Conservation (phyloP, 2,888 invertebrate species). For the Linhomoeus sp. region DNA sequence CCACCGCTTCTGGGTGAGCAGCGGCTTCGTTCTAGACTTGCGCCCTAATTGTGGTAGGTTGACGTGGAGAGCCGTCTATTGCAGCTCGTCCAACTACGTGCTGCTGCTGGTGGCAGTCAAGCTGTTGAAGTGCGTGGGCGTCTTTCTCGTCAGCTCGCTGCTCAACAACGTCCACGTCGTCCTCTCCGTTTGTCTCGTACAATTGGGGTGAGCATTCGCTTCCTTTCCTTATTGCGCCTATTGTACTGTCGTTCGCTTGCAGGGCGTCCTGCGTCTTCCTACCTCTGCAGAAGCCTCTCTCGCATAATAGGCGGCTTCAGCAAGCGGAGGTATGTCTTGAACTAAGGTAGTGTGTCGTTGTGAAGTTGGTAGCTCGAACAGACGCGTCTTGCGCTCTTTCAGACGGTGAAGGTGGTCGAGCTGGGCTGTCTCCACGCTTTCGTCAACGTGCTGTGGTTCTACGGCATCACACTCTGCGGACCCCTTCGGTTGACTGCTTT, state of each 20-base stretch:
- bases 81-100: conserved; percentile 12
- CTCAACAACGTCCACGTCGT: conserved; percentile 34
- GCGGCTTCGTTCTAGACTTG: too few relatives aligned
- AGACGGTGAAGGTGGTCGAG: conserved; percentile 30
- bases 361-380: too few relatives aligned
- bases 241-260: conserved; percentile 18
- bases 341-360: conserved; percentile 8
- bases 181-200: conserved; percentile 32
- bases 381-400: conserved; percentile 21
- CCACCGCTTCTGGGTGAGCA: too few relatives aligned
- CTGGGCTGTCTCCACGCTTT: conserved; percentile 30
- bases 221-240: neutral
- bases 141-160: conserved; percentile 29
- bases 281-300: conserved; percentile 34
- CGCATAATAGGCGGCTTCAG: conserved; percentile 24
- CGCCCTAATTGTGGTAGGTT: too few relatives aligned
- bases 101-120: conserved; percentile 17
- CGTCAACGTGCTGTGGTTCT: conserved; percentile 35
- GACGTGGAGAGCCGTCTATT: too few relatives aligned
- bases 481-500: conserved; percentile 35
- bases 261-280: conserved; percentile 31
- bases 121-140: conserved; percentile 22
- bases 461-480: conserved; percentile 37
- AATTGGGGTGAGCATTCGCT: conserved; percentile 21
- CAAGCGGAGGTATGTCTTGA: conserved; percentile 9